These are phyloP conservation scores for Diaperis boleti DNA, from an alignment of 2,888 invertebrate species.

Conservation along the genomic window DNA sequence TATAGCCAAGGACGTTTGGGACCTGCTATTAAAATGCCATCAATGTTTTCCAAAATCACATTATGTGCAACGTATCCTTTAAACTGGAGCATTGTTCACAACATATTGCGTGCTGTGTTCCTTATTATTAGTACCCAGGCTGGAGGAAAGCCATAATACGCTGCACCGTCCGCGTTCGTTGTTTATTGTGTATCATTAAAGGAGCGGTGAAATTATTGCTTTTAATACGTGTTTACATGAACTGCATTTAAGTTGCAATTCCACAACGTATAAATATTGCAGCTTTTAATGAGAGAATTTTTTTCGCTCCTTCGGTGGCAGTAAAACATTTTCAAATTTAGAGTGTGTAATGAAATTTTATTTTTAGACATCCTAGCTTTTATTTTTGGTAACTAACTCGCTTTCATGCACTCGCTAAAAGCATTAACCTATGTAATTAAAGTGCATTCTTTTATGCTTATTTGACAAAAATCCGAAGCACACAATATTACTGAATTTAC, in stretches of 20 bases:
- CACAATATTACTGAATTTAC: constrained; percentile 19
- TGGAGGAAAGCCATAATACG: constrained; percentile 31
- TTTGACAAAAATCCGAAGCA: constrained; percentile 38
- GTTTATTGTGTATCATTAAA: constrained; percentile 54
- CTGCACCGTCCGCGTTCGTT: constrained; percentile 42
- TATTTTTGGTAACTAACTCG: constrained; percentile 32
- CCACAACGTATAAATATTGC: constrained; percentile 50
- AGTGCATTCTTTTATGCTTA: constrained; percentile 42
- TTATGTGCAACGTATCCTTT: constrained; percentile 21
- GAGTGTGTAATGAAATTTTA: constrained; percentile 46
- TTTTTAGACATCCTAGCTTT: constrained; percentile 36
- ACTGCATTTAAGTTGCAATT: constrained; percentile 53
- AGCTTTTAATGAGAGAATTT: constrained; percentile 51
- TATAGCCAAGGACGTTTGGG: constrained; percentile 11
- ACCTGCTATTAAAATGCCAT: constrained; percentile 32
- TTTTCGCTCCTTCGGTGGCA: constrained; percentile 29
- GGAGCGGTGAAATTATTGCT: constrained; percentile 52
- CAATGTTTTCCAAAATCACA: constrained; percentile 28
- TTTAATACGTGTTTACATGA: constrained; percentile 54
- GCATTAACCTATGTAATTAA: constrained; percentile 44
- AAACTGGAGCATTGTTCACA: constrained; percentile 20
- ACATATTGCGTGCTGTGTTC: constrained; percentile 28
- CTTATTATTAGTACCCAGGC: constrained; percentile 28
- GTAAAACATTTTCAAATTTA: constrained; percentile 46
- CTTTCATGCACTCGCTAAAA: constrained; percentile 38